phyloP scores from a whole-genome alignment of 2,797 vertebrate species.

The Glyptemys insculpta region DNA sequence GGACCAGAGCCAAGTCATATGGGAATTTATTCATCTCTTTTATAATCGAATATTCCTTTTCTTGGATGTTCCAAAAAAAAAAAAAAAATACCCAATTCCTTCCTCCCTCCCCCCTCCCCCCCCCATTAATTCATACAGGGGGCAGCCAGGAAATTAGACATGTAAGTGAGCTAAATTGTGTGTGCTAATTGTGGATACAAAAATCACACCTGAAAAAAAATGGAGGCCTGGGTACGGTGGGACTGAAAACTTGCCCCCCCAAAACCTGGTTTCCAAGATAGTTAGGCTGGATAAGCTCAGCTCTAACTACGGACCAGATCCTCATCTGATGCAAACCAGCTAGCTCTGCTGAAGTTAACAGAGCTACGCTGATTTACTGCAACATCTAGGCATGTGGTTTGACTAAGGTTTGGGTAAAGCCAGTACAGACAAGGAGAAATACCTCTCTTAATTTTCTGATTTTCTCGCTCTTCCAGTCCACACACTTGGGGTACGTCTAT shows the following conservation, averaged over 20 bases:
- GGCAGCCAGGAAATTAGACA: neutral
- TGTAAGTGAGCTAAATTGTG: no score
- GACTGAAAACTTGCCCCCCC: no score
- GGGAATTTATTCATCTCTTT: neutral
- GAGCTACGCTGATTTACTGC: neutral
- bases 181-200: no score
- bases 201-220: no score
- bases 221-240: no score
- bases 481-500: no score
- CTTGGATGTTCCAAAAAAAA: neutral
- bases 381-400: neutral
- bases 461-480: neutral
- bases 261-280: no score
- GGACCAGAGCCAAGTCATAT: neutral
- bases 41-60: neutral
- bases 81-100: neutral
- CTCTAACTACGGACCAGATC: neutral
- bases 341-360: neutral
- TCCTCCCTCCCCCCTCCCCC: accelerated
- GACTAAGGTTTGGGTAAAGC: neutral
- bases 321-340: neutral
- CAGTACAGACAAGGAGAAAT: neutral
- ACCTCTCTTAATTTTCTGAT: neutral
- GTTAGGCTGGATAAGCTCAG: neutral
- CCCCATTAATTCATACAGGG: neutral